Base-by-base conservation (phyloP, 2,888 invertebrate species). In the Panopea generosa region DNA sequence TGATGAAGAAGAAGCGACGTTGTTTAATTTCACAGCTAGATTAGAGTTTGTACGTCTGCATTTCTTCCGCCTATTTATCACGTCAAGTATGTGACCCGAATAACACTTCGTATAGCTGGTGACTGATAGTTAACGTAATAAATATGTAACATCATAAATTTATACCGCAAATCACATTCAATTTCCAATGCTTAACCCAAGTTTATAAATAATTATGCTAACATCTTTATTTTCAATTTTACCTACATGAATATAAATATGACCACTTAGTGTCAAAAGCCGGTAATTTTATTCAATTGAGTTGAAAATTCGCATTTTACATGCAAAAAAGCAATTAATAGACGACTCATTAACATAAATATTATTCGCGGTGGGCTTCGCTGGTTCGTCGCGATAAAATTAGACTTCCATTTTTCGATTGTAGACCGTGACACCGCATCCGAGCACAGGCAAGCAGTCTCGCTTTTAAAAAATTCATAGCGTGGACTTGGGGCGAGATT, bases 311-410 rank as follows among this genome's bases (percentile, higher is more conserved):
- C 66, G 60, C 73, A 76, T 73, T 69, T 70, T 65, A 80, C 80
- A 76, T 73, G 80, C 61, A 65, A 76, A 69, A 80, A 80, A 72
- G 56, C 70, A 80, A 80, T 80, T 80, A 76, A 76, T 73, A 47
- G 62, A 59, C 24, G 61, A 29, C 59, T 68, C 38, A 79, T 79
- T 79, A 72, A 45, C 76, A 80, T 76, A 62, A 66, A 65, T 65
- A 59, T 60, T 47, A 66, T 55, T 59, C 59, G 59, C 27, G 29
- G 68, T 63, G 60, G 53, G 20, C 22, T 38, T n/a, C 47, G 38
- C 24, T 29, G 59, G 38, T 52, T 24, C 27, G 59, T 50, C 18
- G 20, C 22, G 50, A 57, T 59, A 53, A 38, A 24, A 52, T 56
- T 38, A 53, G 45, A 70, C 62, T 56, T 70, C 53, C 40, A 29